Conservation (phyloP, 2,113 vertebrate genomes). For the Chauna torquata region DNA sequence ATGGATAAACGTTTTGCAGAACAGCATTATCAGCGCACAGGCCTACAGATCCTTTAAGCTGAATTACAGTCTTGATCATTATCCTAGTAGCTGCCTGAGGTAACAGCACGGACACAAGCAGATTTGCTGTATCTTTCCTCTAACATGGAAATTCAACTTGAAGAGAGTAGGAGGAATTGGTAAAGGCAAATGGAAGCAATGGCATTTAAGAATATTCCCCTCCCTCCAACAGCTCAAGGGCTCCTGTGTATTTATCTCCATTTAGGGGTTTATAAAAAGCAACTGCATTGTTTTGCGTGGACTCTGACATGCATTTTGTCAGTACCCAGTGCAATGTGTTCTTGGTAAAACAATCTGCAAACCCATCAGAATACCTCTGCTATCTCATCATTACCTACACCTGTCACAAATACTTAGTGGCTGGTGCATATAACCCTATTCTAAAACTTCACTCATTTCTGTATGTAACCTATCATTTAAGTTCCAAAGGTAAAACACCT, state of each 20-base stretch:
- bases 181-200: background rate
- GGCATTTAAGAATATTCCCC: background rate
- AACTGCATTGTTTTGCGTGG: background rate
- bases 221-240: background rate
- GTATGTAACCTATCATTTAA: background rate
- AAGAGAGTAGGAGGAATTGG: background rate
- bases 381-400: background rate
- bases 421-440: background rate
- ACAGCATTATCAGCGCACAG: background rate
- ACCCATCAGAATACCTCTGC: background rate
- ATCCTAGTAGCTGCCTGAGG: background rate
- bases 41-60: slow-evolving; percentile 43
- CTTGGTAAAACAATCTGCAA: background rate
- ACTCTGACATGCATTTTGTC: background rate
- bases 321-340: background rate
- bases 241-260: background rate
- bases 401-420: background rate
- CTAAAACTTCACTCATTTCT: background rate
- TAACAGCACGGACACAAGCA: background rate
- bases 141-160: background rate
- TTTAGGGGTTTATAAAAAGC: background rate
- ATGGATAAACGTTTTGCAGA: background rate
- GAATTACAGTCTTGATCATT: slow-evolving; percentile 9
- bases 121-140: background rate
- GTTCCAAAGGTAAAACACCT: background rate